phyloP scores from a whole-genome alignment of 2,888 invertebrate species.

The Orthosia incerta region DNA sequence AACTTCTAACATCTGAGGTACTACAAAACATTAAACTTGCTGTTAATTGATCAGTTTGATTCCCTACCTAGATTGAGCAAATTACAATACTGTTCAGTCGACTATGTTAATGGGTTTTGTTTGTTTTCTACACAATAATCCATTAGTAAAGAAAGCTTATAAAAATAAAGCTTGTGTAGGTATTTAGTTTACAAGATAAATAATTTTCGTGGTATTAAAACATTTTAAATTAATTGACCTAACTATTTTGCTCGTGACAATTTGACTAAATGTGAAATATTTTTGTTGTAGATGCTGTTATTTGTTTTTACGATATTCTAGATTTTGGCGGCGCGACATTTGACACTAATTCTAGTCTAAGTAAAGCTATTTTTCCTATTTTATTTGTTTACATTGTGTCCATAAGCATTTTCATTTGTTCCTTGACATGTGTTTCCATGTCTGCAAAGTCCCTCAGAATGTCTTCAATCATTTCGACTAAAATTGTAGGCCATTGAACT shows the following conservation, averaged over 20 bases:
- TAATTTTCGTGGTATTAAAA: slow-evolving; percentile 7
- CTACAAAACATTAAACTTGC: slow-evolving; percentile 52
- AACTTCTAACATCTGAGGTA: slow-evolving; percentile 34
- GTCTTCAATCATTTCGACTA: slow-evolving; percentile 94
- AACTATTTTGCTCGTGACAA: slow-evolving; percentile 11
- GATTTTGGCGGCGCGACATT: slow-evolving; percentile 60
- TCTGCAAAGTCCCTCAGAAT: slow-evolving; percentile 95
- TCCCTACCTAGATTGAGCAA: slow-evolving; percentile 67
- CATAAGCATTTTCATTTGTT: slow-evolving; percentile 90
- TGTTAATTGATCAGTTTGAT: slow-evolving; percentile 47
- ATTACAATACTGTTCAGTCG: slow-evolving; percentile 63
- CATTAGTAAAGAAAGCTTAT: slow-evolving; percentile 23
- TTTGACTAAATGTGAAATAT: slow-evolving; percentile 14
- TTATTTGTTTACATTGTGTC: slow-evolving; percentile 76
- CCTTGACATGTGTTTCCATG: slow-evolving; percentile 95
- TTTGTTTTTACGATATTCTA: slow-evolving; percentile 30
- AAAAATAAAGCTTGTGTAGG: slow-evolving; percentile 42
- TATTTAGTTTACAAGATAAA: slow-evolving; percentile 8
- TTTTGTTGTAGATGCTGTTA: slow-evolving; percentile 24
- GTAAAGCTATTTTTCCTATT: slow-evolving; percentile 28
- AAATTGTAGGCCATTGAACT: slow-evolving; percentile 94
- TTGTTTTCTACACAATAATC: slow-evolving; percentile 15
- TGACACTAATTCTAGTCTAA: slow-evolving; percentile 60
- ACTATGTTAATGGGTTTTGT: slow-evolving; percentile 30
- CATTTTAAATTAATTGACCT: slow-evolving; percentile 7